A percentile compares a stretch with the other conserved stretches of the same genome.
Conservation (phyloP, 92 coral and sea anemone genomes). For the Paragorgia papillata region DNA sequence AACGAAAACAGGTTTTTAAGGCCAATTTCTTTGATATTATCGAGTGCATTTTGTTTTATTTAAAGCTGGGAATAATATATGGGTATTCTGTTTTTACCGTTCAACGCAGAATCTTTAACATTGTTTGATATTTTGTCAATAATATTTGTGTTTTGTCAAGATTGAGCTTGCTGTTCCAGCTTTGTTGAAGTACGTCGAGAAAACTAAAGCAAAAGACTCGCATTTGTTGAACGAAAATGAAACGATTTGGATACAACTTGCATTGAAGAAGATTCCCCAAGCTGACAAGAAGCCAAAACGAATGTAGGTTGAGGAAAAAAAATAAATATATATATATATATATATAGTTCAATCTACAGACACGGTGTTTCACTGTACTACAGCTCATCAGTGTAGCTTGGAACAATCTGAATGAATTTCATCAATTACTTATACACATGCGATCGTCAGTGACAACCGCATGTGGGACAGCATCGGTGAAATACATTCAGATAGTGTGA, state of each 20-base stretch:
- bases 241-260: conserved; percentile 70
- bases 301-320: conserved; percentile 72
- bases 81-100: not conserved
- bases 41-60: not conserved
- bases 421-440: no score
- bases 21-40: not conserved
- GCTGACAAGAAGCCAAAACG: conserved; percentile 82
- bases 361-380: no score
- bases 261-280: conserved; percentile 81
- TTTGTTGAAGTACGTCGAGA: conserved; percentile 66
- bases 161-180: conserved; percentile 87
- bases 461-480: no score
- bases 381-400: no score
- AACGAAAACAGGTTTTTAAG: conserved; percentile 74
- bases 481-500: no score
- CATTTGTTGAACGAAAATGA: conserved; percentile 70
- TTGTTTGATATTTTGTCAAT: not conserved
- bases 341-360: no score
- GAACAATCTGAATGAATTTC: no score
- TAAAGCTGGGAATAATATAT: not conserved
- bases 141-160: conserved; percentile 37
- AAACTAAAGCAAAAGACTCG: conserved; percentile 60
- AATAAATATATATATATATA: no score
- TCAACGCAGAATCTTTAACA: not conserved
- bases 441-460: no score